These are phyloP conservation scores for Spea bombifrons DNA, from an alignment of 2,113 vertebrate species.

Conservation along the genomic window DNA sequence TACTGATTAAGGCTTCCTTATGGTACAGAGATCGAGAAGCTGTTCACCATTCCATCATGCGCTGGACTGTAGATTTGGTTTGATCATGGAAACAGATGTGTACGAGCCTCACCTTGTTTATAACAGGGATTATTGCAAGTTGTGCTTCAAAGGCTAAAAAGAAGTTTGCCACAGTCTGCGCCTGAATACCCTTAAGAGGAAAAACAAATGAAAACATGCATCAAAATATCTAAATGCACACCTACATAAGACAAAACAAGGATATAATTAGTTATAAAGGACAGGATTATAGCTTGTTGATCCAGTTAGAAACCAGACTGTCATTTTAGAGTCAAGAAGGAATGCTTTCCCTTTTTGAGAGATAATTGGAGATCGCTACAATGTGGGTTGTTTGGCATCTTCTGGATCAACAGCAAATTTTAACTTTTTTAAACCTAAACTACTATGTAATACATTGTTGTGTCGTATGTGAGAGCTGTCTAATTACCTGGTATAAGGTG, in stretches of 20 bases:
- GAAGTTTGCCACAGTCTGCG: constrained; percentile 96
- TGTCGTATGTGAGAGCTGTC: too few relatives aligned
- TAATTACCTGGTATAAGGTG: too few relatives aligned
- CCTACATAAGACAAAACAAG: constrained; percentile 1
- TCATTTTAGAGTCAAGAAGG: too few relatives aligned
- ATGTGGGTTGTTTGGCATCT: too few relatives aligned
- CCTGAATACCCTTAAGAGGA: constrained; percentile 86
- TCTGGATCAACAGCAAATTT: too few relatives aligned
- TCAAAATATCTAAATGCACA: constrained; percentile 3
- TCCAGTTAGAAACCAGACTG: too few relatives aligned
- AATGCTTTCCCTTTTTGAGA: too few relatives aligned
- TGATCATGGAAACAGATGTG: not conserved
- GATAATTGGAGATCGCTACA: too few relatives aligned
- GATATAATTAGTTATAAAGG: too few relatives aligned
- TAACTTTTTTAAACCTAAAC: too few relatives aligned
- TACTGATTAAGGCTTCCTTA: not conserved
- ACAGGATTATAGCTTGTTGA: too few relatives aligned
- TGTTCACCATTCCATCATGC: not conserved
- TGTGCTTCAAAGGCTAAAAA: constrained; percentile 96
- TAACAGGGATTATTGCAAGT: constrained; percentile 86
- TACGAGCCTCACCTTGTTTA: constrained; percentile 85
- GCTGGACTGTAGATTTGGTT: not conserved
- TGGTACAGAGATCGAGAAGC: not conserved
- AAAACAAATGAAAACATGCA: not conserved
- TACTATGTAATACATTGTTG: too few relatives aligned